Percentiles rank a stretch among this genome's conserved stretches.
Evolutionary conservation across 2,113 vertebrate species (phyloP).

Genomic region (Uria aalge): DNA sequence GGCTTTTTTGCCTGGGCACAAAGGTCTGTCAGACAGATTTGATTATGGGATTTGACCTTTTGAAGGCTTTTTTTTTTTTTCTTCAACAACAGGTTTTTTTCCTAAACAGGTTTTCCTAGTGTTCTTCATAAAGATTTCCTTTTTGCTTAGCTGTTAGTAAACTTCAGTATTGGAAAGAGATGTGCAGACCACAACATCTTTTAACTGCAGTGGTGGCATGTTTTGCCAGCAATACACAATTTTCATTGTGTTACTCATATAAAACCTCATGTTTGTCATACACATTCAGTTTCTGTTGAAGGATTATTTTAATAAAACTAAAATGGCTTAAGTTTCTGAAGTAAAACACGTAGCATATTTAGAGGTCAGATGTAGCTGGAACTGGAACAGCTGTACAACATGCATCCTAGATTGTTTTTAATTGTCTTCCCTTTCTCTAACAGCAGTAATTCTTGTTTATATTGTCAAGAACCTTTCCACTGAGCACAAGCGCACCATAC

Average conservation of each 20-base stretch:
- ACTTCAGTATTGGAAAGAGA: background rate
- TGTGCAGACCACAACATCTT: background rate
- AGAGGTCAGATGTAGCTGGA: slow-evolving; percentile 75
- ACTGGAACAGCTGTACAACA: slow-evolving; percentile 82
- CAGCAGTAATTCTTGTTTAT: slow-evolving; percentile 85
- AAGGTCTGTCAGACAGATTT: background rate
- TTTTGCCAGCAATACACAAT: background rate
- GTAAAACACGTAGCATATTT: slow-evolving; percentile 60
- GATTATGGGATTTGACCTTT: background rate
- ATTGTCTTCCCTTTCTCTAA: slow-evolving; percentile 80
- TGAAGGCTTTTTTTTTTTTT: background rate
- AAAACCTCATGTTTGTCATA: background rate
- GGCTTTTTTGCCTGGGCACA: background rate
- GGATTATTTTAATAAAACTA: slow-evolving; percentile 47
- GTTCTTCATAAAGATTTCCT: background rate
- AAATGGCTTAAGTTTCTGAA: slow-evolving; percentile 55
- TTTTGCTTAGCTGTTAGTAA: background rate
- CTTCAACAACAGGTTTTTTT: background rate
- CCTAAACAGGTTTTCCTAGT: background rate
- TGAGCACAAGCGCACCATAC: slow-evolving; percentile 76
- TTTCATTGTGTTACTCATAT: background rate
- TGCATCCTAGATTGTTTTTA: slow-evolving; percentile 80
- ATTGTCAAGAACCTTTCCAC: slow-evolving; percentile 78
- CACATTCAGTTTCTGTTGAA: background rate
- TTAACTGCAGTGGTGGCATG: background rate